A percentile compares a stretch with the other conserved stretches of the same genome.
Conservation (phyloP, 2,797 vertebrate species). For the Sarcoramphus papa region DNA sequence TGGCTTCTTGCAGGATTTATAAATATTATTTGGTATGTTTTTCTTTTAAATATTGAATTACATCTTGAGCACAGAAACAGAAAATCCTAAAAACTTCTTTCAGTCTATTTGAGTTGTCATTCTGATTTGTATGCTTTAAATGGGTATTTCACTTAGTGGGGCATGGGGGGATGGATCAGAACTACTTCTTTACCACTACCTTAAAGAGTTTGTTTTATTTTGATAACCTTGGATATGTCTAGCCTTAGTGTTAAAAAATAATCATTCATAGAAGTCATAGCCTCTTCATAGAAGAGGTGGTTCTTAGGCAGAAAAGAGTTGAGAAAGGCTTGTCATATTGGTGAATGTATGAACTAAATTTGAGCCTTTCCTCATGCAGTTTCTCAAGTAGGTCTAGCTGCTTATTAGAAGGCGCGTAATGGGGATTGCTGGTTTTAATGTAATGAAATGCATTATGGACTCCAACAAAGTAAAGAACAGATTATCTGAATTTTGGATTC, state of each 20-base stretch:
- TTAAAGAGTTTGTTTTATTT: neutral
- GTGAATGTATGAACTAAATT: neutral
- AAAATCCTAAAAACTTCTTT: neutral
- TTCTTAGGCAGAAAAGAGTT: neutral
- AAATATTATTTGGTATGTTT: neutral
- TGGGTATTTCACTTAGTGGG: neutral
- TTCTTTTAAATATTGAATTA: neutral
- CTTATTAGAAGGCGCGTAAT: neutral
- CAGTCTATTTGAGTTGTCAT: neutral
- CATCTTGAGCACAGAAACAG: neutral
- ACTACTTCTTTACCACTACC: neutral
- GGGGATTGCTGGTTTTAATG: neutral
- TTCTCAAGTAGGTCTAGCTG: neutral
- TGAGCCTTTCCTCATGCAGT: neutral
- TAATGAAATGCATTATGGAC: neutral
- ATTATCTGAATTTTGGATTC: neutral
- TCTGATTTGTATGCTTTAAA: neutral
- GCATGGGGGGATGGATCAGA: fast-evolving
- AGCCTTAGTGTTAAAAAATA: neutral
- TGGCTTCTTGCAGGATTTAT: neutral
- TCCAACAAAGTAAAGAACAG: neutral
- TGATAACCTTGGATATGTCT: neutral
- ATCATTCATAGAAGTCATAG: neutral
- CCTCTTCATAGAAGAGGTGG: neutral
- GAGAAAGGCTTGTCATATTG: neutral